Conservation (phyloP, 1,140 invertebrate genomes). For the Drosophila subpulchrella region DNA sequence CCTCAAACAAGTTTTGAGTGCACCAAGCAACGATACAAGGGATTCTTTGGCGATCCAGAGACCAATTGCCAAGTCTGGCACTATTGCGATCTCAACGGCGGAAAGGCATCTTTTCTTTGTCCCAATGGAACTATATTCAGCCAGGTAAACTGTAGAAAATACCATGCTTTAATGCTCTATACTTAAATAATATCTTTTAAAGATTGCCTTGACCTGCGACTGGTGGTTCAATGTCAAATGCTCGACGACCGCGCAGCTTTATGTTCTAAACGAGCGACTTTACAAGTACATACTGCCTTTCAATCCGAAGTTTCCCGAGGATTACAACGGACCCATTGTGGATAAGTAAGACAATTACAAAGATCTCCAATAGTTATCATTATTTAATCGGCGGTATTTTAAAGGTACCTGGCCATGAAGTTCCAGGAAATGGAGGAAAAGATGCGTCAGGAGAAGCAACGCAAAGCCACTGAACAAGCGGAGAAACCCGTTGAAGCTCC, state of each 20-base stretch:
- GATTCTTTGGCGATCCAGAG: conserved; percentile 95
- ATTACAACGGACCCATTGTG: conserved; percentile 93
- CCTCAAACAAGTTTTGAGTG: conserved; percentile 93
- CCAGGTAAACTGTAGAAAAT: conserved; percentile 86
- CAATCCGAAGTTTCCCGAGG: conserved; percentile 94
- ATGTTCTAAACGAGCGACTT: conserved; percentile 93
- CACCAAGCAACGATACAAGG: conserved; percentile 93
- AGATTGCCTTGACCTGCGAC: conserved; percentile 91
- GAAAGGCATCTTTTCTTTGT: conserved; percentile 95
- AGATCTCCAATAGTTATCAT: no score
- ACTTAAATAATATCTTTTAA: background rate
- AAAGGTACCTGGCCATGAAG: conserved; percentile 91
- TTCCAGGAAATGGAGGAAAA: conserved; percentile 93
- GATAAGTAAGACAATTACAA: conserved; percentile 87
- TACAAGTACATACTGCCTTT: conserved; percentile 95
- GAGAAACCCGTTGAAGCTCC: conserved; percentile 54
- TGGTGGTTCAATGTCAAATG: conserved; percentile 97
- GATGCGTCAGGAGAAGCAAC: conserved; percentile 85
- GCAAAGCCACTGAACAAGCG: conserved; percentile 67
- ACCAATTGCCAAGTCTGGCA: conserved; percentile 96
- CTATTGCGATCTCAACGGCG: conserved; percentile 95
- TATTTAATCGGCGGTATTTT: background rate
- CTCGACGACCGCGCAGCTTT: conserved; percentile 91
- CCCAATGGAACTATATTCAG: conserved; percentile 96
- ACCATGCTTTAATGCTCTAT: no score